Conservation (phyloP, 2,888 invertebrate genomes). For the Hoplodrina ambigua region DNA sequence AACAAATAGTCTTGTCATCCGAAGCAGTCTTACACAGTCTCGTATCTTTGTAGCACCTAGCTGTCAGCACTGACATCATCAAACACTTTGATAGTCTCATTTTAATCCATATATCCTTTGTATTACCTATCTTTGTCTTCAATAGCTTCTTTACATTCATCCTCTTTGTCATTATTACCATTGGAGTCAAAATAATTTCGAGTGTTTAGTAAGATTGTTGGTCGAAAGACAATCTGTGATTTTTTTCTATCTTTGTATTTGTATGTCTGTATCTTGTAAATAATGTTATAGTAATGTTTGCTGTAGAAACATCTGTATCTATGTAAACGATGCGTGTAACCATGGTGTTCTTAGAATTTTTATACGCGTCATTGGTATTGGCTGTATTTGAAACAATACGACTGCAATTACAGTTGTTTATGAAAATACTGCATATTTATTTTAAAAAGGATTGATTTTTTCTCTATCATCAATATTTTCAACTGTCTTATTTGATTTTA, state of each 20-base stretch:
- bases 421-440: not conserved
- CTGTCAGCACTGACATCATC: constrained; percentile 8
- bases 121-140: not conserved
- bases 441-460: not conserved
- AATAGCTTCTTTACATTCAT: not conserved
- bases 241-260: not conserved
- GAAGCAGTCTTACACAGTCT: not conserved
- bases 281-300: constrained; percentile 48
- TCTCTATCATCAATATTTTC: not conserved
- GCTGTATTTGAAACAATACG: constrained; percentile 14
- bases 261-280: not conserved
- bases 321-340: constrained; percentile 30
- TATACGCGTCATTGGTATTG: constrained; percentile 39
- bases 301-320: constrained; percentile 66
- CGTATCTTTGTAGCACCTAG: too few relatives aligned
- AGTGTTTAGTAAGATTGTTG: constrained; percentile 3
- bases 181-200: not conserved
- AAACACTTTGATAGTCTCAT: constrained; percentile 4
- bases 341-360: constrained; percentile 41
- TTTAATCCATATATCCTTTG: constrained; percentile 3
- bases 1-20: not conserved
- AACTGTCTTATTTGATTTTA: too few relatives aligned
- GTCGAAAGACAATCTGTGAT: not conserved
- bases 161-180: not conserved
- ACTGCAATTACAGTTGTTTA: constrained; percentile 13